Conservation (phyloP, 2,888 invertebrate species). For the Plusia festucae region DNA sequence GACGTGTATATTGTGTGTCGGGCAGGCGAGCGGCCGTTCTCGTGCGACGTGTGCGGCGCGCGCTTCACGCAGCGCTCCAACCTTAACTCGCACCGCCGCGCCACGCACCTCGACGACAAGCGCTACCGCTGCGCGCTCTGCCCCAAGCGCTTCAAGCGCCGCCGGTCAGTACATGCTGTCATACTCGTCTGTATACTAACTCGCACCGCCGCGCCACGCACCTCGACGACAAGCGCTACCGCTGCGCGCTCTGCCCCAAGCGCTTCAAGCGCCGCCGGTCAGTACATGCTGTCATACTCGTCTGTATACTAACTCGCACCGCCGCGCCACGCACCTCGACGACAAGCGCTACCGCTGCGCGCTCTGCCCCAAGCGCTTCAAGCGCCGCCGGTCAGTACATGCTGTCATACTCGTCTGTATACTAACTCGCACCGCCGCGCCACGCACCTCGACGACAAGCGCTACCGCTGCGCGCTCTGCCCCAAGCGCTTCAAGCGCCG, state of each 20-base stretch:
- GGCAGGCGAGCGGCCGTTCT: slow-evolving; percentile 92
- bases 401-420: no score
- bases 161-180: slow-evolving; percentile 70
- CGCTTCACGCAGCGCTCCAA: slow-evolving; percentile 94
- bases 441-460: no score
- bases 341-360: no score
- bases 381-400: no score
- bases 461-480: no score
- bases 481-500: no score
- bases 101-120: slow-evolving; percentile 94
- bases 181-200: slow-evolving; percentile 92
- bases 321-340: no score
- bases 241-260: slow-evolving; percentile 92
- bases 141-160: slow-evolving; percentile 92
- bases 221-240: slow-evolving; percentile 92
- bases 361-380: no score
- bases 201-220: slow-evolving; percentile 95
- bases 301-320: no score
- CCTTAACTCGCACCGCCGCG: slow-evolving; percentile 94
- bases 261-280: slow-evolving; percentile 91
- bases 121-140: slow-evolving; percentile 92
- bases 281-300: not conserved
- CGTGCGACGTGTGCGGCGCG: slow-evolving; percentile 94
- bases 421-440: no score
- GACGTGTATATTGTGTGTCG: no score